These are phyloP conservation scores for Drosophila meridiana DNA, from an alignment of 2,888 invertebrate species.

Conservation along the genomic window DNA sequence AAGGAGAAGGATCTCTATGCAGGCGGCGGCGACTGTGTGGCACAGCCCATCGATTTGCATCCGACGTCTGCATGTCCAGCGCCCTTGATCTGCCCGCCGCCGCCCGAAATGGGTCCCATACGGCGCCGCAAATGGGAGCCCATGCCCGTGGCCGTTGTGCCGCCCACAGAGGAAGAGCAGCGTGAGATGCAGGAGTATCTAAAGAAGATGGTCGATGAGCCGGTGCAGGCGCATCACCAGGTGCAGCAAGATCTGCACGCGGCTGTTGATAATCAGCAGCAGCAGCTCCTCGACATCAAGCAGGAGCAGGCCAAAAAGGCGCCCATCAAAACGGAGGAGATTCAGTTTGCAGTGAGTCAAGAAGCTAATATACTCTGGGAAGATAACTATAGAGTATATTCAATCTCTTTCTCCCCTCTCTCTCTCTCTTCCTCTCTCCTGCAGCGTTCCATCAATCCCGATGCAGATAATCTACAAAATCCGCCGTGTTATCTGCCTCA, in stretches of 20 bases:
- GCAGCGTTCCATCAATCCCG: constrained; percentile 67
- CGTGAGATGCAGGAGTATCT: constrained; percentile 42
- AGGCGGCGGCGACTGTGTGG: constrained; percentile 42
- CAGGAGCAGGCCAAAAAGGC: constrained; percentile 45
- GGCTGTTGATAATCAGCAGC: constrained; percentile 61
- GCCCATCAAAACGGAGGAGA: constrained; percentile 51
- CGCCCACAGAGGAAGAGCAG: constrained; percentile 55
- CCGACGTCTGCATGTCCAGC: constrained; percentile 62
- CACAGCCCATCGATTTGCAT: constrained; percentile 50
- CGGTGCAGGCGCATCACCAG: constrained; percentile 52
- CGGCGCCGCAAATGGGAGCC: constrained; percentile 46
- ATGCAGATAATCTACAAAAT: constrained; percentile 76
- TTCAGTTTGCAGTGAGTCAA: constrained; percentile 61
- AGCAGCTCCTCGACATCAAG: constrained; percentile 59
- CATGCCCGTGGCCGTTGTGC: constrained; percentile 30
- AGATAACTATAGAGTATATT: background rate
- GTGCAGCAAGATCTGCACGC: constrained; percentile 53
- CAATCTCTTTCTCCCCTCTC: background rate
- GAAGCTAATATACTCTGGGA: background rate
- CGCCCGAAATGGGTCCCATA: constrained; percentile 49
- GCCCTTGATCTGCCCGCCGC: constrained; percentile 60
- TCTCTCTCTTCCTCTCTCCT: background rate
- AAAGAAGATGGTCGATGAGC: constrained; percentile 30
- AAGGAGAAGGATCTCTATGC: constrained; percentile 47
- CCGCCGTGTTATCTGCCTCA: constrained; percentile 87